Evolutionary conservation across 2,113 vertebrate genomes (phyloP), one percentile per base, ranked within the genome.

Genomic region (Perccottus glenii): DNA sequence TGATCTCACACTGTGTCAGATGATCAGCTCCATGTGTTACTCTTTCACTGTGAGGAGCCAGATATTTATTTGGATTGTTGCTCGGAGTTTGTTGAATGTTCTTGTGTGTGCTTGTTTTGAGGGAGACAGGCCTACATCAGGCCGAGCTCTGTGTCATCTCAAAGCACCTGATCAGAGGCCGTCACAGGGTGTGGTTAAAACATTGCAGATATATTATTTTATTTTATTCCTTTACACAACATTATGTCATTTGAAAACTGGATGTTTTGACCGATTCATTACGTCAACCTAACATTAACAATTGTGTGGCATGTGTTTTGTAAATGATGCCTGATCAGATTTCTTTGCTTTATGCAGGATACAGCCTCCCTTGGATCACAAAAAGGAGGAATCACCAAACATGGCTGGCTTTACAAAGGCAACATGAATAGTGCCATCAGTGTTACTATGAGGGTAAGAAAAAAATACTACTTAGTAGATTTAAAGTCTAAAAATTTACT

Each of bases 351-450:
- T 47, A 49, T 86, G 14, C 74, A 99, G 98, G 98, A 99, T 80
- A 95, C 98, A 0, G 95, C 96, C 52, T 99, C 98, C 73, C 92
- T 99, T 1, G 96, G 97, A 8, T 99, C 97, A 71, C 98, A 98
- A 90, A 99, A 99, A 84, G 98, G 96, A 0, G 98, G 98, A 10
- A 93, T 99, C 86, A 97, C 95, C 79, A 99, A 95, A 78, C 98
- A 99, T 53, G 95, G 97, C 73, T 99, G 98, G 98, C 90, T 99
- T 6, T 94, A 96, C 84, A 99, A 99, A 91, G 97, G 98, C 87
- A 99, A 99, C 88, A 94, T 99, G 94, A 99, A 99, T 86, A 99
- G 96, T 51, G 96, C 97, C 8, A 99, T 99, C 89, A 99, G 98
- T 9, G 98, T 99, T 79, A 99, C 96, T 52, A 99, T 99, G 96